Evolutionary conservation across 2,113 vertebrate species (phyloP), one percentile per base, ranked within the genome.

Genomic region (Benitochromis conjunctus): DNA sequence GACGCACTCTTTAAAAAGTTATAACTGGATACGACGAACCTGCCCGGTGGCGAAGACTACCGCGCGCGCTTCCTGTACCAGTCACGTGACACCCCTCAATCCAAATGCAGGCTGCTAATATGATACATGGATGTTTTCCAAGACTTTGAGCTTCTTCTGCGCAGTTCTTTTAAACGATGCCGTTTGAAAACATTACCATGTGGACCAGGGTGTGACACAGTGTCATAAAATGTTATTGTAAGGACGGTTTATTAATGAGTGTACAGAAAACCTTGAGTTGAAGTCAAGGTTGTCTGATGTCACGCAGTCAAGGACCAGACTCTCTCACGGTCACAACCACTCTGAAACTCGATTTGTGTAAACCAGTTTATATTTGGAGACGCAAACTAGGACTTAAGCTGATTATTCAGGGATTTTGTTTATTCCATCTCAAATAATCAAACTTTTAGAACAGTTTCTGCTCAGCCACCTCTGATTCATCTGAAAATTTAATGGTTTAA

Each of bases 21-120:
- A 36, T 10, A 74, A 74, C 1, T n/a, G 2, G 2, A 19, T 16
- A 92, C 92, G 2, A 90, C 93, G 2, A 90, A 94, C 94, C 94
- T 93, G 90, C 43, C 24, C 29, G 3, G 41, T 12, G 55, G 34
- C 18, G 76, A 51, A 51, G 69, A 19, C 69, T 76, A 13, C n/a
- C 21, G 2, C 77, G 60, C n/a, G 43, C 79, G 74, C 92, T 93
- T 95, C 93, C 94, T 87, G 92, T 8, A 43, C 2, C 13, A 9
- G 90, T 95, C 94, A 95, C 93, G 92, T 94, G 94, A 92, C 80
- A 3, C 2, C 26, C 43, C 31, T 26, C 11, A n/a, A 6, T 11
- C 14, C 74, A 79, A 24, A 48, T 12, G 66, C 31, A 5, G 18
- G 11, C n/a, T 48, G 58, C 53, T 48, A 2, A 74, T 16, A 11